phyloP scores from a whole-genome alignment of 2,888 invertebrate genomes.

The Exocentrus adspersus region DNA sequence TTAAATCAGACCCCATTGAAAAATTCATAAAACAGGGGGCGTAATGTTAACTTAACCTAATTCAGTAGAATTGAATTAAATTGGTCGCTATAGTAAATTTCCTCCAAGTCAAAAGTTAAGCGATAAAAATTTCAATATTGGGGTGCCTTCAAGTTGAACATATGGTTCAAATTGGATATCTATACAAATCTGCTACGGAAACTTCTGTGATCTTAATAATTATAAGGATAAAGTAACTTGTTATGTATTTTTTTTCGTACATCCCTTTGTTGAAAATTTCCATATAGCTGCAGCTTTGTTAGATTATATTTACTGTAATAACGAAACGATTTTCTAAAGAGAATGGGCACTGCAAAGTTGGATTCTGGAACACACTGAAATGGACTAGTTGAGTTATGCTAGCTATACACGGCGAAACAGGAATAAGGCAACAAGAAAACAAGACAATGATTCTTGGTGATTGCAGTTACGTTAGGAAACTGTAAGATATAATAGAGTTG shows the following conservation, averaged over 20 bases:
- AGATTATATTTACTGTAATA: slow-evolving; percentile 9
- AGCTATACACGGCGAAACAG: slow-evolving; percentile 1
- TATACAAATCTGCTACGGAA: slow-evolving; percentile 14
- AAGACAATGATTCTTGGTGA: slow-evolving; percentile 5
- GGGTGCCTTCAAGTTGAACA: slow-evolving; percentile 37
- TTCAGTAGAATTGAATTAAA: slow-evolving; percentile 40
- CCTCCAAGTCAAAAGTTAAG: slow-evolving; percentile 43
- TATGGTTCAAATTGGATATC: slow-evolving; percentile 36
- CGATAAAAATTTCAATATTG: slow-evolving; percentile 52
- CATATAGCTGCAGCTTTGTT: background rate
- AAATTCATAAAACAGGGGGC: slow-evolving; percentile 24
- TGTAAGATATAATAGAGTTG: slow-evolving; percentile 24
- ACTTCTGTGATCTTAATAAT: slow-evolving; percentile 7
- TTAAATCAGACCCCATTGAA: slow-evolving; percentile 19
- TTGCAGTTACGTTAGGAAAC: slow-evolving; percentile 14
- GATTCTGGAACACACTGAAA: background rate
- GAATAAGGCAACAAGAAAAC: slow-evolving; percentile 7
- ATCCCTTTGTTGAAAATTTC: too few species aligned
- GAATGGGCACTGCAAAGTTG: background rate
- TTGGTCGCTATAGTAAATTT: slow-evolving; percentile 41
- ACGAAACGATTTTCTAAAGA: background rate
- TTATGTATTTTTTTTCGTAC: too few species aligned
- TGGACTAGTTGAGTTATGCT: slow-evolving; percentile 11
- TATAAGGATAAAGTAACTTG: too few species aligned
- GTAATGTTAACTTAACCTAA: slow-evolving; percentile 21